Conservation (phyloP, 2,797 vertebrate genomes). For the Adelosebastes latens region DNA sequence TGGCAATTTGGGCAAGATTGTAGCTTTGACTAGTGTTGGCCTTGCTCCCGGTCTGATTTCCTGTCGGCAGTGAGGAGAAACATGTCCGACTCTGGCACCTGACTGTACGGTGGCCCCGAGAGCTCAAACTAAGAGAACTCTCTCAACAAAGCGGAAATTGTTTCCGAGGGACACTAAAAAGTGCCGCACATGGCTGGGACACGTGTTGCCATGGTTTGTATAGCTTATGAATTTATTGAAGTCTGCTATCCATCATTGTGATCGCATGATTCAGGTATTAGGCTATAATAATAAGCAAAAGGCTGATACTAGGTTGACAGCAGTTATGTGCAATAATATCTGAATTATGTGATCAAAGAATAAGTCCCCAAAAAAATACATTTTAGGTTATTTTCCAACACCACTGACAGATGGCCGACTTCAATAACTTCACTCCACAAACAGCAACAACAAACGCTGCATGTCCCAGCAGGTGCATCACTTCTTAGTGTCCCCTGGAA, state of each 20-base stretch:
- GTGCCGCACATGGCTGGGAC: background rate
- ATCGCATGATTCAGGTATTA: too few species aligned
- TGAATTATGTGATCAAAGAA: too few species aligned
- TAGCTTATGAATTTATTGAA: background rate
- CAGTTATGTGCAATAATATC: too few species aligned
- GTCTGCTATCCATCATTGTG: too few species aligned
- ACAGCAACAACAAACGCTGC: background rate
- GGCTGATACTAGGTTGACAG: too few species aligned
- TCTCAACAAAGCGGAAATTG: background rate
- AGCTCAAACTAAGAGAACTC: background rate
- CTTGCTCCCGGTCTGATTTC: background rate
- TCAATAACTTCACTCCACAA: background rate
- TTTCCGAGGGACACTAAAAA: background rate
- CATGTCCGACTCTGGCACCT: background rate
- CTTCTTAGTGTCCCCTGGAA: background rate
- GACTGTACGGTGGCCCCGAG: background rate
- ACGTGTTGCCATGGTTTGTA: background rate
- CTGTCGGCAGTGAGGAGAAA: background rate
- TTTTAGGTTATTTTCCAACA: too few species aligned
- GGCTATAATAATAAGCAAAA: too few species aligned
- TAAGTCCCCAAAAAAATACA: too few species aligned
- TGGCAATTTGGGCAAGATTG: constrained; percentile 7
- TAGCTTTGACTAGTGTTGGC: background rate
- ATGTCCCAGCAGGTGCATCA: background rate
- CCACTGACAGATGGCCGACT: background rate